Conservation (phyloP, 2,113 vertebrate genomes). For the Lonchura striata region DNA sequence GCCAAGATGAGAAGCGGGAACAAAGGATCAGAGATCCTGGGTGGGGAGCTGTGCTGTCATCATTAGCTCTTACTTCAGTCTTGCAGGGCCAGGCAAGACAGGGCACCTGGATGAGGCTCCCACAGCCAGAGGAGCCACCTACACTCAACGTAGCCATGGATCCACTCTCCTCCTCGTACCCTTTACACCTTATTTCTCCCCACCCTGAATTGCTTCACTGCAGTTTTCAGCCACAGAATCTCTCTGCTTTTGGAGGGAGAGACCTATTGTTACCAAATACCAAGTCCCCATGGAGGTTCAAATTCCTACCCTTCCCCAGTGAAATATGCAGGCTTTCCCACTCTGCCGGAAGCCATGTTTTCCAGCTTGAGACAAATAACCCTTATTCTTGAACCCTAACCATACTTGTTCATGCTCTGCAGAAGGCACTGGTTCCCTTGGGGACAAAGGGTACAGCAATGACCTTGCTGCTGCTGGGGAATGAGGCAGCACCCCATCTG, state of each 20-base stretch:
- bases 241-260: background rate
- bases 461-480: background rate
- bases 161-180: background rate
- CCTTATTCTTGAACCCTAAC: background rate
- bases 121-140: rapidly evolving
- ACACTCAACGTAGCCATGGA: background rate
- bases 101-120: background rate
- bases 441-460: background rate
- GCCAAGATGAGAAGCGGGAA: background rate
- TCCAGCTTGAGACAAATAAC: background rate
- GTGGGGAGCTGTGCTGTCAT: background rate
- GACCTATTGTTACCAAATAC: background rate
- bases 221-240: background rate
- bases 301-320: constrained; percentile 17
- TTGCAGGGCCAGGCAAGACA: rapidly evolving
- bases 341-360: background rate
- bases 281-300: background rate
- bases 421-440: background rate
- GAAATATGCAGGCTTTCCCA: constrained; percentile 20
- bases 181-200: background rate
- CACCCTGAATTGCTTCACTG: background rate
- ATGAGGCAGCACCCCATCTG: background rate
- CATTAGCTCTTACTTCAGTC: background rate
- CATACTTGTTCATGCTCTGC: background rate
- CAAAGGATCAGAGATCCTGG: background rate